A percentile compares a stretch with the other conserved stretches of the same genome.
Conservation (phyloP, 2,113 vertebrate species). For the Indicator indicator region DNA sequence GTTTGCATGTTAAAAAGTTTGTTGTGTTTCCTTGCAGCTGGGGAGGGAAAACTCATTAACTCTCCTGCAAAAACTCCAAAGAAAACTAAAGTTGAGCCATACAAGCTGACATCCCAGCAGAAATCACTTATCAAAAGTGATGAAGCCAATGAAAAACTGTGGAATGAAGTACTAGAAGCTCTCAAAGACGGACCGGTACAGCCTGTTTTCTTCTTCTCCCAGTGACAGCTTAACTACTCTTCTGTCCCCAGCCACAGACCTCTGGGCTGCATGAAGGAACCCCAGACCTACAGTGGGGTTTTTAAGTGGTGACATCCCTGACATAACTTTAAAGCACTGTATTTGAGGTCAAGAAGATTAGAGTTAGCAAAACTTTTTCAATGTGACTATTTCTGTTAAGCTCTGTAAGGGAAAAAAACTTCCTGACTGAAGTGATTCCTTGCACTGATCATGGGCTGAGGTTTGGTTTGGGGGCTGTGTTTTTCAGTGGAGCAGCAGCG, state of each 20-base stretch:
- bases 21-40: conserved; percentile 1
- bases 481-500: background rate
- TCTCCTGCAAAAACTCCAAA: conserved; percentile 74
- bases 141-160: conserved; percentile 89
- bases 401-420: too few species aligned
- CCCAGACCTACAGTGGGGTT: background rate
- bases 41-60: background rate
- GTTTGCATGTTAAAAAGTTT: background rate
- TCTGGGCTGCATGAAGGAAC: background rate
- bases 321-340: too few species aligned
- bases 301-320: background rate
- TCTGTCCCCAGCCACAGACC: background rate
- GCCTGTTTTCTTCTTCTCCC: too few species aligned
- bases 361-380: background rate
- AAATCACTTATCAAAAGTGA: conserved; percentile 88
- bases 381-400: background rate
- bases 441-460: background rate
- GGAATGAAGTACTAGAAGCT: conserved; percentile 88
- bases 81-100: conserved; percentile 89
- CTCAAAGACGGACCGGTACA: conserved; percentile 89
- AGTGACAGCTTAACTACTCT: background rate
- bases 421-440: background rate
- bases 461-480: background rate
- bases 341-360: background rate
- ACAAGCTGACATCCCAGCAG: conserved; percentile 88